Evolutionary conservation across 2,797 vertebrate genomes (phyloP), one percentile per base, ranked within the genome.

Genomic region (Taenioides sp.): DNA sequence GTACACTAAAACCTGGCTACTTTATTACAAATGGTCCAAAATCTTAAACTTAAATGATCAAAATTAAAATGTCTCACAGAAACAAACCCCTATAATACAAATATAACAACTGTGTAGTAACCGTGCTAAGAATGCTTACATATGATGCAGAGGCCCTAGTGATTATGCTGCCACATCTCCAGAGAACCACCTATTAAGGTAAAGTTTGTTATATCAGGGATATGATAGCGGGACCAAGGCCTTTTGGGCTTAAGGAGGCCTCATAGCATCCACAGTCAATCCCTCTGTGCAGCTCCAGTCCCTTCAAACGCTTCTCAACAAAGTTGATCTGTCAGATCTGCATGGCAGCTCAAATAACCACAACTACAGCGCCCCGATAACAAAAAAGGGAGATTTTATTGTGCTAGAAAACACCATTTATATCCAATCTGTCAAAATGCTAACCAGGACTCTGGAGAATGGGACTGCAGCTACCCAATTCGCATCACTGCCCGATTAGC

Each of bases 181-280:
- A 69, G 11, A 67, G 10, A 52, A 25, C 67, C 31, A 52, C 6
- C 34, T 37, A 40, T 43, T 4, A 16, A 65, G 5, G n/a, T 40
- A n/a, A 60, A 28, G 57, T 47, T 59, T 64, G 43, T 65, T 23
- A 60, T 18, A 71, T 70, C 50, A 49, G 68, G 5, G 72, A 50
- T 76, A 58, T 23, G 65, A 80, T 72, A 77, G 70, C 34, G 70
- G 74, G 75, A 73, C 68, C 58, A 72, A 86, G 87, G 86, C 89
- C 82, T 85, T 83, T 70, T 69, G 55, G 76, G 71, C 80, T 81
- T 74, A 43, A 70, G 78, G 86, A 91, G 91, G 88, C 89, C 91
- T 81, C 76, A 67, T 88, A 90, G 78, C 80, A 80, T 70, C 64
- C 54, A 75, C 50, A 78, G 68, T 34, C 76, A 71, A 14, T 50